phyloP scores from a whole-genome alignment of 2,113 vertebrate species.

The Lamprotornis superbus region DNA sequence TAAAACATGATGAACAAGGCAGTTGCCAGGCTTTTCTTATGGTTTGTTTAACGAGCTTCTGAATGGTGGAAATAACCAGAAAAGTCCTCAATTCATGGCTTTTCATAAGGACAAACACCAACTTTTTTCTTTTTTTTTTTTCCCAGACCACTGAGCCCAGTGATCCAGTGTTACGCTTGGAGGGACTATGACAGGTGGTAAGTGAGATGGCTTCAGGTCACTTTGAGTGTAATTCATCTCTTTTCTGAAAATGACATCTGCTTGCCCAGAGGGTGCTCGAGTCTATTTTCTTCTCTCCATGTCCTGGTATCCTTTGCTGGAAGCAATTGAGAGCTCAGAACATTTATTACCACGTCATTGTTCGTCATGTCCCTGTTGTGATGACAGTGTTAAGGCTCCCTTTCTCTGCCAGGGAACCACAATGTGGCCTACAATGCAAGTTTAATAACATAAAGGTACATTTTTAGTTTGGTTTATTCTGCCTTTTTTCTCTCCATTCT shows the following conservation, averaged over 20 bases:
- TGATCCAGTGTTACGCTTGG: not conserved
- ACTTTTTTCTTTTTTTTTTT: not conserved
- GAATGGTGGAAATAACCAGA: not conserved
- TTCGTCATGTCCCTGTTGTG: not conserved
- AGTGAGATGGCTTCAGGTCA: not conserved
- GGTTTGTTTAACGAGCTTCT: not conserved
- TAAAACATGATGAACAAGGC: not conserved
- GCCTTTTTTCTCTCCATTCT: rapidly evolving
- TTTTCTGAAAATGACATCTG: not conserved
- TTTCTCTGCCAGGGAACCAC: not conserved
- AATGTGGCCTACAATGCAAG: rapidly evolving
- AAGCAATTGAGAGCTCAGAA: not conserved
- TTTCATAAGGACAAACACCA: not conserved
- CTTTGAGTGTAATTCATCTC: not conserved
- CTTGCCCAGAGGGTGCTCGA: constrained; percentile 7
- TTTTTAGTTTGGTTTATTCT: not conserved
- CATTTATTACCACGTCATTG: not conserved
- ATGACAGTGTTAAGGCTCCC: not conserved
- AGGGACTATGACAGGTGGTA: constrained; percentile 6
- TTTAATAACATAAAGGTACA: rapidly evolving
- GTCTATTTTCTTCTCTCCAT: not conserved
- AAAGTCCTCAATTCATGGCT: not conserved
- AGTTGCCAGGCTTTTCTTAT: not conserved
- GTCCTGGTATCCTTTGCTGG: not conserved
- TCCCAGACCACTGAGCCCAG: not conserved